These are phyloP conservation scores for Corythornis vintsioides DNA, from an alignment of 2,113 vertebrate genomes.

Conservation along the genomic window DNA sequence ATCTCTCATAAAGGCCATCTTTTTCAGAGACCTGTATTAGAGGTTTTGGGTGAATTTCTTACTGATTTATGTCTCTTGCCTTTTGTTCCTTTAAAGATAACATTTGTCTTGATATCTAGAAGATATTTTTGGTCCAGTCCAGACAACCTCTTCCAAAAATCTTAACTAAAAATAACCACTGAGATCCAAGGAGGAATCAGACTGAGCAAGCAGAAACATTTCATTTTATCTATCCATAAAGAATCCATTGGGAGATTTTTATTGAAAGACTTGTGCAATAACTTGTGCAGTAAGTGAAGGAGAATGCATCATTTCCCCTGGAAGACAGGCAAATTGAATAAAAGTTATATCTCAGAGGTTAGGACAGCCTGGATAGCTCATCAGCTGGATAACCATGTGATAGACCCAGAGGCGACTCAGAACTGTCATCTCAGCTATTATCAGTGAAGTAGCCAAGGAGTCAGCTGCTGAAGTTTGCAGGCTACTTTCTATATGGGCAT, in stretches of 20 bases:
- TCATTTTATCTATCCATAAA: neutral
- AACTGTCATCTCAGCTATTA: conserved; percentile 47
- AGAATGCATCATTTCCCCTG: conserved; percentile 20
- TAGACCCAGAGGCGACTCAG: conserved; percentile 54
- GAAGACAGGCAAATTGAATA: neutral
- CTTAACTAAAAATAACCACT: neutral
- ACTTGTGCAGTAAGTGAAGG: neutral
- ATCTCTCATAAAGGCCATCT: neutral
- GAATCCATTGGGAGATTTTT: neutral
- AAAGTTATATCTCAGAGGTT: neutral
- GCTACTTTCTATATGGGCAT: conserved; percentile 16
- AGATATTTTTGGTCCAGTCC: neutral
- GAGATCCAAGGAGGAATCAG: neutral
- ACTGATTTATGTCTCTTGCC: neutral
- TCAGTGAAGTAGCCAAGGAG: conserved; percentile 7
- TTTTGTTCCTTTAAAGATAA: neutral
- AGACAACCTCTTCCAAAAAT: neutral
- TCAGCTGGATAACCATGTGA: conserved; percentile 50
- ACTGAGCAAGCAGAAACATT: neutral
- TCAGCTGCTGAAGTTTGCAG: conserved; percentile 31
- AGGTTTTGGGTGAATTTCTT: neutral
- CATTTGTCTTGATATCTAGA: neutral
- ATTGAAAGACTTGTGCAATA: neutral
- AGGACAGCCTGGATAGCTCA: conserved; percentile 50
- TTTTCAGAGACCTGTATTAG: neutral